Evolutionary conservation across 1,140 invertebrate species (phyloP), one percentile per base, ranked within the genome.

Genomic region (Hormaphis cornu): DNA sequence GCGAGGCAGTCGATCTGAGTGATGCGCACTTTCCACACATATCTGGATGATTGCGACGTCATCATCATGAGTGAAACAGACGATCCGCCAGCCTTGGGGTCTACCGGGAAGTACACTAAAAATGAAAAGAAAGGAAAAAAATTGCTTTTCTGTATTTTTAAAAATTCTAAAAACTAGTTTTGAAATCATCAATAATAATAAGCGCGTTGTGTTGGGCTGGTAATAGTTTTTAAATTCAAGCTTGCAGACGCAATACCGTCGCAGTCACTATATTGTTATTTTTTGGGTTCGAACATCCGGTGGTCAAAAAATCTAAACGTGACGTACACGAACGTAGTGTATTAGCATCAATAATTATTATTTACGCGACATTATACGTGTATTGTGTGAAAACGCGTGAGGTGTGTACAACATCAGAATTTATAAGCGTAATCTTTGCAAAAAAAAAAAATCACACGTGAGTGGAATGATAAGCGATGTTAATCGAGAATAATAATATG

Each of bases 41-140:
- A 74, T 30, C 73, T 63, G 52, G 70, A 72, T 12, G 69, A 59
- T 12, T 71, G 73, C 33, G 73, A 73, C 10, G 74, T 74, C 72
- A 73, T 74, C 42, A 74, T 59, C 72, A 74, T 74, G n/a, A 74
- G 53, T 30, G 74, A 72, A 16, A 74, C 71, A 22, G 74, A 74
- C 9, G 54, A 70, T 2, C 72, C 73, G 1, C 52, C 59, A 20
- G 52, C 54, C n/a, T 71, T 44, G 20, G 72, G 63, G 37, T 73
- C 73, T 14, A 74, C 74, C 20, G 73, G 73, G 22, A 74, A 71
- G 56, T 74, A 74, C 22, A 74, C 74, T 74, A 56, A 9, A 2
- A 54, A 66, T 4, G 18, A 48, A 42, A 48, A 69, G 6, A 8
- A 50, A 40, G 3, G 26, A 1, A 3, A 3, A 8, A 20, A 33